A percentile compares a stretch with the other conserved stretches of the same genome.
Evolutionary conservation across 2,797 vertebrate species (phyloP).

Genomic region (Saxicola maurus): DNA sequence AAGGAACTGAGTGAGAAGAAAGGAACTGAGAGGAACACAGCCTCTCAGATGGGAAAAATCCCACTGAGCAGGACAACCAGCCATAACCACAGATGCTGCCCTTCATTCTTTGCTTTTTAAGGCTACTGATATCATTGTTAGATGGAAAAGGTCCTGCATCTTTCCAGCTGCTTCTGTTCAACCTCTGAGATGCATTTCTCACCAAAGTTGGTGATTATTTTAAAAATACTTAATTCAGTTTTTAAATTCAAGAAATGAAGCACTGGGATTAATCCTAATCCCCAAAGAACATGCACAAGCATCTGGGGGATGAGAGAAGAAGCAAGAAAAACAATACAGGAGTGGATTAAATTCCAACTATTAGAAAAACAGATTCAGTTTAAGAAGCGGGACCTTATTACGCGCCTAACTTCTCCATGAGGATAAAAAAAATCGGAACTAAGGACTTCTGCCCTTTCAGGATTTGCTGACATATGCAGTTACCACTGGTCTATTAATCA

Average conservation of each 20-base stretch:
- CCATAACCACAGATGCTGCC: not conserved
- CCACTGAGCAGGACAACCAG: not conserved
- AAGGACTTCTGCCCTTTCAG: not conserved
- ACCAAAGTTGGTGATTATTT: not conserved
- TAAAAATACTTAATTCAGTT: not conserved
- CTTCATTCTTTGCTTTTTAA: not conserved
- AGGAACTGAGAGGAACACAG: not conserved
- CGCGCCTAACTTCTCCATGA: not conserved
- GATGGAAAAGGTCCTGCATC: not conserved
- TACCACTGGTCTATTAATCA: not conserved
- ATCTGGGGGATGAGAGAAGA: not conserved
- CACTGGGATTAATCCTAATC: not conserved
- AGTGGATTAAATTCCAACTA: not conserved
- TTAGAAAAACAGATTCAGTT: not conserved
- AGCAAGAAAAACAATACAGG: not conserved
- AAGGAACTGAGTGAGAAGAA: not conserved
- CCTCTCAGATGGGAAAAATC: fast-evolving
- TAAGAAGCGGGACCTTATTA: not conserved
- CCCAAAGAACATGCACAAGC: not conserved
- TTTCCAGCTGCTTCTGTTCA: not conserved
- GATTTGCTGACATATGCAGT: not conserved
- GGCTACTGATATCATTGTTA: not conserved
- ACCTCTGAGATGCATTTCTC: not conserved
- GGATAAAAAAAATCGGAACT: not conserved
- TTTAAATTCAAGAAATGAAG: not conserved